Conservation (phyloP, 2,888 invertebrate species). For the Laothoe populi region DNA sequence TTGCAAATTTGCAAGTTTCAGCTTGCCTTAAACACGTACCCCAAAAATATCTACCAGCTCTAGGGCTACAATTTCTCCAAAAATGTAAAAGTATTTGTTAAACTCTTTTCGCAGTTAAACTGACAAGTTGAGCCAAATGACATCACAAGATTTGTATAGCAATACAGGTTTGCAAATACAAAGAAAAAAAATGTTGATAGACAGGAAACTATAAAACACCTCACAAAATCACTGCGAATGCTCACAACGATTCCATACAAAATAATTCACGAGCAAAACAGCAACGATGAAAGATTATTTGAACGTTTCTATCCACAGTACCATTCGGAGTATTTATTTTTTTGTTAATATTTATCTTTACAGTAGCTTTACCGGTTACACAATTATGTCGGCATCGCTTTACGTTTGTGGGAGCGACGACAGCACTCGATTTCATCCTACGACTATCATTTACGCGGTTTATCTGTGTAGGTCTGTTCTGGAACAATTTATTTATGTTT, state of each 20-base stretch:
- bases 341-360: slow-evolving; percentile 28
- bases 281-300: slow-evolving; percentile 25
- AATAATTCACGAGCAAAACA: slow-evolving; percentile 27
- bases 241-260: slow-evolving; percentile 1
- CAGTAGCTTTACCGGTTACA: slow-evolving; percentile 16
- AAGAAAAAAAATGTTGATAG: background rate
- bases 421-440: slow-evolving; percentile 11
- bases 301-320: slow-evolving; percentile 6
- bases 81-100: no score
- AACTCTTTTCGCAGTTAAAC: no score
- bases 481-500: background rate
- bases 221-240: background rate
- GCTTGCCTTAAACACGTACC: no score
- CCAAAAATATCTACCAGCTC: no score
- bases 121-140: no score
- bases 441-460: slow-evolving; percentile 8
- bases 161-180: no score
- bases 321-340: slow-evolving; percentile 27
- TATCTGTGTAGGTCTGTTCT: slow-evolving; percentile 2
- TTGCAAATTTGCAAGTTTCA: no score
- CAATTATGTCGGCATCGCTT: slow-evolving; percentile 9
- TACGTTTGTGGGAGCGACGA: slow-evolving; percentile 4
- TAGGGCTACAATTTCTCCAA: no score
- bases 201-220: background rate
- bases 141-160: no score